These are phyloP conservation scores for Halcyon smyrnensis DNA, from an alignment of 2,797 vertebrate genomes.

Conservation along the genomic window DNA sequence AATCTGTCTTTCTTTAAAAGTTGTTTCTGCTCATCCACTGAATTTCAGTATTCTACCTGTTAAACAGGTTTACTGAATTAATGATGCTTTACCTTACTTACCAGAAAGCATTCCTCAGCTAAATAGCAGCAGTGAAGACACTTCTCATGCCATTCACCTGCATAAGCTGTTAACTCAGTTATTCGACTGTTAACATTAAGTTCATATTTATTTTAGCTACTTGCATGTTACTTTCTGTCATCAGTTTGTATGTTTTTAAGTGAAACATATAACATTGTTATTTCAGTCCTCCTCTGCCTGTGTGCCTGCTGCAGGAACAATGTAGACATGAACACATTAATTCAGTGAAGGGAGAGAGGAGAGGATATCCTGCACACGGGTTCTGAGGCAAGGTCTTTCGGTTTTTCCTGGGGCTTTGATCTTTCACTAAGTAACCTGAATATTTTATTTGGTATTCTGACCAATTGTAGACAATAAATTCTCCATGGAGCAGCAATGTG, in stretches of 20 bases:
- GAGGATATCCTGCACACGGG: background rate
- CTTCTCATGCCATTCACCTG: background rate
- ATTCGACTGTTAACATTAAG: background rate
- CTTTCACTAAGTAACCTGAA: background rate
- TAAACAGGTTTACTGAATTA: background rate
- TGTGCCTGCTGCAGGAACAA: background rate
- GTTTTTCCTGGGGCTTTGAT: background rate
- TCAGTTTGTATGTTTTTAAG: background rate
- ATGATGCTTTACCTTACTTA: background rate
- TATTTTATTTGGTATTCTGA: background rate
- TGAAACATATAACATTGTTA: background rate
- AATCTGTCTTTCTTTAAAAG: background rate
- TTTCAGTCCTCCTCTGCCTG: background rate
- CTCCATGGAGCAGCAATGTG: too few relatives aligned
- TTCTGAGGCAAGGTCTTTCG: background rate
- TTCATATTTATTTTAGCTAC: background rate
- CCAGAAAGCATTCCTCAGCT: background rate
- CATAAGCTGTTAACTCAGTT: background rate
- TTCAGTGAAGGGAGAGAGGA: background rate
- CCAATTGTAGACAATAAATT: too few relatives aligned
- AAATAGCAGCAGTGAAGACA: background rate
- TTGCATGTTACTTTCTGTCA: background rate
- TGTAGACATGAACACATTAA: rapidly evolving
- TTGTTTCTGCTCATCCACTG: background rate
- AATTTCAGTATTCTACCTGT: background rate